These are phyloP conservation scores for Aphaenogaster floridana DNA, from an alignment of 1,140 invertebrate genomes.

Conservation along the genomic window DNA sequence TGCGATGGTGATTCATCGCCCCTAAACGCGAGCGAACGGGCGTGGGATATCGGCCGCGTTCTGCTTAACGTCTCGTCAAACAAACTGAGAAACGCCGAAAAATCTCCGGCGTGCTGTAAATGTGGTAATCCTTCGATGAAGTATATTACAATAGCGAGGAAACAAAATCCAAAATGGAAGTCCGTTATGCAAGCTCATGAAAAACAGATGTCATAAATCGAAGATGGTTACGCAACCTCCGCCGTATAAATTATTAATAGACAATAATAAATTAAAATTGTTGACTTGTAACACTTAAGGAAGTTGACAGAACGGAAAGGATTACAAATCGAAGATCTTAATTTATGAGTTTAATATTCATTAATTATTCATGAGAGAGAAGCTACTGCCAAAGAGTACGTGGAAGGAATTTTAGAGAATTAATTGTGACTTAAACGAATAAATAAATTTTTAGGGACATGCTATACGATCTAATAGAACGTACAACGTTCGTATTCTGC, in stretches of 20 bases:
- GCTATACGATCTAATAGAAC: background rate
- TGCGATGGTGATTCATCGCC: constrained; percentile 72
- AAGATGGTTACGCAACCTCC: background rate
- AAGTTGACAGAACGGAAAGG: background rate
- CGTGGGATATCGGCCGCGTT: constrained; percentile 58
- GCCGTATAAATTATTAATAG: background rate
- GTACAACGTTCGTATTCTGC: background rate
- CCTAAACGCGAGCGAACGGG: constrained; percentile 45
- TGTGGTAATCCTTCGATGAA: background rate
- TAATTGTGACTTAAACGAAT: background rate
- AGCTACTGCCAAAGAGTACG: background rate
- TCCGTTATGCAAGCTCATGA: background rate
- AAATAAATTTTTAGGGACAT: background rate
- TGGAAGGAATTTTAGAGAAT: background rate
- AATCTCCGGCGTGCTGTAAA: constrained; percentile 11
- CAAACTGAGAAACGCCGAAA: constrained; percentile 45
- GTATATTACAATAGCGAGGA: constrained; percentile 18
- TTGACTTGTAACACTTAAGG: background rate
- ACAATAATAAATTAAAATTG: background rate
- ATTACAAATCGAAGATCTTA: background rate
- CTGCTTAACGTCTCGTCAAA: constrained; percentile 47
- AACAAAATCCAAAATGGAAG: constrained; percentile 1
- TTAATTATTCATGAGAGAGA: background rate
- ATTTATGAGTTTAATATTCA: background rate
- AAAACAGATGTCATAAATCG: constrained; percentile 11